phyloP scores from a whole-genome alignment of 1,140 invertebrate genomes.

The Drosophila santomea region DNA sequence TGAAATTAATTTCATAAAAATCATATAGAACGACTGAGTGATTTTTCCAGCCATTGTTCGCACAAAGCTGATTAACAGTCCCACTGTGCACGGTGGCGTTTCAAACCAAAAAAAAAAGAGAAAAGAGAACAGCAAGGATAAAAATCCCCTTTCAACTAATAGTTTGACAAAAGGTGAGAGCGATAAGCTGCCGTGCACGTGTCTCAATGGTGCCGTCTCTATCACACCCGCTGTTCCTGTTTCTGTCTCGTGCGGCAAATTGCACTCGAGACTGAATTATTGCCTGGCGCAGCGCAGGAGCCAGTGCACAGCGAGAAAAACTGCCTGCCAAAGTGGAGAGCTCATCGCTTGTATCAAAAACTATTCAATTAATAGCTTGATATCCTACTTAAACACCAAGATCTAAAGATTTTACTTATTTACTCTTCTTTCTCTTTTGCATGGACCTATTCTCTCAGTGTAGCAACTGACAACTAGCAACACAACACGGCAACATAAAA shows the following conservation, averaged over 20 bases:
- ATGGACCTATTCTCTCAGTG: not conserved
- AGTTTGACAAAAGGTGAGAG: constrained; percentile 74
- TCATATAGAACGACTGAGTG: constrained; percentile 12
- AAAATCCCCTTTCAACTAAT: constrained; percentile 41
- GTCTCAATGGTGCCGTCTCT: constrained; percentile 15
- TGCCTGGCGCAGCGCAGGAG: constrained; percentile 60
- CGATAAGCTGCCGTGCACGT: constrained; percentile 58
- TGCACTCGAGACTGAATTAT: constrained; percentile 82
- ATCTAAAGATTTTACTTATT: no score
- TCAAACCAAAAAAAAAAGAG: not conserved
- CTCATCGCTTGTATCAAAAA: not conserved
- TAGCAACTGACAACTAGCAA: constrained; percentile 38
- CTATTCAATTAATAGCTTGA: no score
- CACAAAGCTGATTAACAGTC: constrained; percentile 37
- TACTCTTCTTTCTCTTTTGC: no score
- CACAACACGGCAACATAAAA: constrained; percentile 34
- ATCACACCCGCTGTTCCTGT: constrained; percentile 7
- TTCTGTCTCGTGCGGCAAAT: constrained; percentile 55
- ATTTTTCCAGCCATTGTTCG: constrained; percentile 25
- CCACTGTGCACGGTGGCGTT: constrained; percentile 27
- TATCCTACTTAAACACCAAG: no score
- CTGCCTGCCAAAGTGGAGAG: not conserved
- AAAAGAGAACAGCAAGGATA: not conserved
- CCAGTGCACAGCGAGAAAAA: constrained; percentile 24
- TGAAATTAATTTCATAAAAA: constrained; percentile 54